Evolutionary conservation across 2,113 vertebrate species (phyloP), one percentile per base, ranked within the genome.

Genomic region (Cyprinodon brontotheroides): DNA sequence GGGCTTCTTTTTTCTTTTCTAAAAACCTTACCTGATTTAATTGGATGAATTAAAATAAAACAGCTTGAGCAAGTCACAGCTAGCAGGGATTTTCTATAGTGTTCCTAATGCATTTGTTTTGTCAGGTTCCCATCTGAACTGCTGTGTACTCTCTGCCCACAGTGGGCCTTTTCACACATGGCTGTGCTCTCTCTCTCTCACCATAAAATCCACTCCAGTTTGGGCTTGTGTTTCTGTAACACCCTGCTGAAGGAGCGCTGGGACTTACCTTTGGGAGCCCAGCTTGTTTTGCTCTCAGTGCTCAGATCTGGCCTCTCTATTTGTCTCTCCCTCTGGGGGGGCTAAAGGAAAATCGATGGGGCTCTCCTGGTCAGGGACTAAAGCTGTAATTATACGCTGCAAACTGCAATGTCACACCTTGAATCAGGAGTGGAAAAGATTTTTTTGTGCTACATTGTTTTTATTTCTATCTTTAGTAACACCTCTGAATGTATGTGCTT

Each of bases 381-480:
- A 83, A 81, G 72, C 89, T 86, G 78, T 92, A 92, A 94, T 94
- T 93, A 94, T 92, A 91, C 82, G 86, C 89, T 89, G 87, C 89
- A 91, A 78, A 86, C 91, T 66, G 79, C 89, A 90, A 88, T 91
- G 83, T 93, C 87, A 89, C 85, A 89, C 88, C 81, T 77, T 9
- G 75, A 72, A 63, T 68, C 71, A 61, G 61, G 62, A 78, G 83
- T 79, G 75, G 76, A 75, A 86, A 85, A 85, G 87, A 88, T 82
- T 82, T 88, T 67, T 75, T 70, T 86, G 74, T 72, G 68, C 82
- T 68, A 15, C 84, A 92, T 93, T 86, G 90, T 90, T 92, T 92
- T 92, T 50, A 70, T 43, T 47, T 17, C 13, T 12, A 92, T 89
- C 88, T 89, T 86, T 80, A 65, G 66, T 82, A 91, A 87, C 92